A percentile compares a stretch with the other conserved stretches of the same genome.
Conservation (phyloP, 1,140 invertebrate genomes). For the Diorhabda sublineata region DNA sequence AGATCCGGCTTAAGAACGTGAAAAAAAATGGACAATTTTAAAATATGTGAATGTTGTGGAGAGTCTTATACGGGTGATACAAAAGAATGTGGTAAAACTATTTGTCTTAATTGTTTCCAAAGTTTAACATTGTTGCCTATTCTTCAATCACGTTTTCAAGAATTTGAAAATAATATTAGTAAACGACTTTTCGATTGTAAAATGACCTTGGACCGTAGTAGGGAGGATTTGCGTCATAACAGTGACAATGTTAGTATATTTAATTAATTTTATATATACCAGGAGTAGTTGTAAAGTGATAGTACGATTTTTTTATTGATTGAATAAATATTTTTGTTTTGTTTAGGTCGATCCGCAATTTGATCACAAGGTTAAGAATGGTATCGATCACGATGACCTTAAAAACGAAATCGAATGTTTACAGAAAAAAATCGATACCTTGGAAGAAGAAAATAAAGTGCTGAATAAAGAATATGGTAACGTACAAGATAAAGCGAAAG, state of each 20-base stretch:
- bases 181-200: neutral
- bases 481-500: neutral
- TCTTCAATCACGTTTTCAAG: neutral
- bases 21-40: too few relatives aligned
- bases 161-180: neutral
- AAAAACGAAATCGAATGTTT: conserved; percentile 5
- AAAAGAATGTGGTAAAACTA: neutral
- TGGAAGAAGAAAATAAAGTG: conserved; percentile 11
- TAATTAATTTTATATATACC: neutral
- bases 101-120: neutral
- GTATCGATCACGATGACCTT: neutral
- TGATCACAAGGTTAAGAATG: conserved; percentile 4
- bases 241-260: neutral
- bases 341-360: conserved; percentile 8
- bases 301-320: too few relatives aligned
- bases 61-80: neutral
- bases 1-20: too few relatives aligned
- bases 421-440: conserved; percentile 5
- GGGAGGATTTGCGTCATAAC: neutral
- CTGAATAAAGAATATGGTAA: neutral
- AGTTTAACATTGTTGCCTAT: neutral
- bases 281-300: too few relatives aligned
- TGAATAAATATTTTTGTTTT: neutral
- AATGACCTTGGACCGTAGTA: neutral
- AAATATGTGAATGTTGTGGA: too few relatives aligned